Percentiles rank a stretch among this genome's conserved stretches.
phyloP scores from a whole-genome alignment of 2,797 vertebrate genomes.

The Taenioides sp. region DNA sequence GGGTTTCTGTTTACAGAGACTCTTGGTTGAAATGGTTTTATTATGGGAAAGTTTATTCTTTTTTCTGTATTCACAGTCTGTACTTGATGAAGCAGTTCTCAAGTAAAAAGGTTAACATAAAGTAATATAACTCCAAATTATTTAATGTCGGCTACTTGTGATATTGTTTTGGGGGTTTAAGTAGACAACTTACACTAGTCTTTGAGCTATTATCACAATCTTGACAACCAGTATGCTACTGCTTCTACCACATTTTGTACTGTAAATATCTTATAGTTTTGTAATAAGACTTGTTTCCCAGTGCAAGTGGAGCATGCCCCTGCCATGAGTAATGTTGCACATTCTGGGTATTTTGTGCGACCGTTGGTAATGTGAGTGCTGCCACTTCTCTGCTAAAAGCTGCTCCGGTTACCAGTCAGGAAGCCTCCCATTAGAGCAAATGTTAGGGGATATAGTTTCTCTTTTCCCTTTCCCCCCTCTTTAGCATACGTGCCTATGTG shows the following conservation, averaged over 20 bases:
- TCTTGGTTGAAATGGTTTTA: no score
- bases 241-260: neutral
- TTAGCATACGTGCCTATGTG: conserved; percentile 34
- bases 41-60: no score
- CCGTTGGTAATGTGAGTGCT: conserved; percentile 65
- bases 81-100: no score
- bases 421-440: conserved; percentile 78
- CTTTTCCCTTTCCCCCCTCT: conserved; percentile 54
- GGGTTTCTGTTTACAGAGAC: no score
- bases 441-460: conserved; percentile 66
- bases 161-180: no score
- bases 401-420: conserved; percentile 70
- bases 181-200: neutral
- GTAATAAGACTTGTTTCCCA: conserved; percentile 32
- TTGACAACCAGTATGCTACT: neutral
- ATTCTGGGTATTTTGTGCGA: conserved; percentile 59
- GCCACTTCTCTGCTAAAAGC: conserved; percentile 66
- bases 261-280: neutral
- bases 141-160: no score
- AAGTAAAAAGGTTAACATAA: no score
- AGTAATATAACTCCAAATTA: no score
- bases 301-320: conserved; percentile 26
- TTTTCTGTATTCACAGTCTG: no score
- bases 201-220: neutral
- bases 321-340: conserved; percentile 42